Base-by-base conservation (phyloP, 2,888 invertebrate species). In the Sphaerophoria rueppellii region DNA sequence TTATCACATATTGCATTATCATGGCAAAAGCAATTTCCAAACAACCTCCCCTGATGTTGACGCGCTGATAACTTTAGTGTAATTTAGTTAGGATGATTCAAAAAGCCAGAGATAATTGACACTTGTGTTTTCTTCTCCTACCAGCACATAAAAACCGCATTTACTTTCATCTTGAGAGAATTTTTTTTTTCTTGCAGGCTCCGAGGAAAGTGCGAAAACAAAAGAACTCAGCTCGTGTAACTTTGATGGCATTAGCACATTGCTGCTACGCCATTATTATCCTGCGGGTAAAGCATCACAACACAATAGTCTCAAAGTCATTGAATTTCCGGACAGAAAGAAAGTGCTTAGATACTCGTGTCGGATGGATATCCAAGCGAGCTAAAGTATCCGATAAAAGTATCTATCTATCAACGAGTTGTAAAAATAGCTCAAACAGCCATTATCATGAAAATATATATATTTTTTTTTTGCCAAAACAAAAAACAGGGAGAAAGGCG, bases 1-100 rank as follows among this genome's bases (percentile, higher is more conserved):
- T 82, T 69, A 82, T 82, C 78, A 65, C 69, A 77, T 72, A 82
- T 82, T 78, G 74, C 79, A 80, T 74, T 80, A 80, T 74, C 55
- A 63, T 74, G 43, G 67, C 61, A 63, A 82, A 82, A 78, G 67
- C 57, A 54, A 73, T 32, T 60, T 60, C 48, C 35, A 54, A 16
- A 75, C 69, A 61, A 61, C 63, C 69, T 24, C 24, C 24, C 24
- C 43, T 48, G 60, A 54, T 57, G 43, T 48, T 52, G 50, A 50
- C 54, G 67, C 50, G 46, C 60, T 46, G 67, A 70, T 76, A 76
- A 70, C 76, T 67, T 46, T 35, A 37, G 37, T 65, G 63, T 82
- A 78, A 82, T 78, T 57, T 69, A 73, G 69, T 82, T 82, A 78
- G 52, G 57, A 70, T 74, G 82, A 71, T 65, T 74, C 73, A 78